These are phyloP conservation scores for Caenorhabditis tropicalis DNA, from an alignment of 1,140 invertebrate genomes.

Conservation along the genomic window DNA sequence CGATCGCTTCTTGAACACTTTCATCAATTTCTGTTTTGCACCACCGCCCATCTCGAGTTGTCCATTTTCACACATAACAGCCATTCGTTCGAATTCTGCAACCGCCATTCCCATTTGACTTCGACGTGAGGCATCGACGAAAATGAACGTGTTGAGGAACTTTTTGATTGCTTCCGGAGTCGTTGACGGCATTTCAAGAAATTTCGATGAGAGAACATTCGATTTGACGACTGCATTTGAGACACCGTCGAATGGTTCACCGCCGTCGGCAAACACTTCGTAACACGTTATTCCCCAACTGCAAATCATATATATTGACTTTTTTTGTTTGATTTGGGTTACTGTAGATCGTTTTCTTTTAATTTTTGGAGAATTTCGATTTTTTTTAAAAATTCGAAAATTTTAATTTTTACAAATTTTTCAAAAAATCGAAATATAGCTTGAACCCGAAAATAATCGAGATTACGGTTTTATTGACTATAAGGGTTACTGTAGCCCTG, in stretches of 20 bases:
- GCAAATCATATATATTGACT: no score
- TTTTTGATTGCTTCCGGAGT: not conserved
- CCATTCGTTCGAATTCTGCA: not conserved
- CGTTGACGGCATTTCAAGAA: not conserved
- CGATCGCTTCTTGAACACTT: not conserved
- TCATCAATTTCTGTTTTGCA: not conserved
- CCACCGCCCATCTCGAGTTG: not conserved
- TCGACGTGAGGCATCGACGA: not conserved
- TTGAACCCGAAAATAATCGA: no score
- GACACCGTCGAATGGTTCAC: constrained; percentile 27
- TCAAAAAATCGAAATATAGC: no score
- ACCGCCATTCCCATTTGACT: not conserved
- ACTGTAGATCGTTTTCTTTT: no score
- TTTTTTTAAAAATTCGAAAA: no score
- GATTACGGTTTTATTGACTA: no score
- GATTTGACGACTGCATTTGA: constrained; percentile 23
- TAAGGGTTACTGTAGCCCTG: no score
- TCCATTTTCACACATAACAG: not conserved
- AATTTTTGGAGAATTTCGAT: no score
- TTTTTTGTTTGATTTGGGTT: not conserved
- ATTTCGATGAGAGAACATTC: not conserved
- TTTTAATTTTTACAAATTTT: no score
- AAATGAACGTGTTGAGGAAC: not conserved
- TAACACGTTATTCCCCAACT: constrained; percentile 32
- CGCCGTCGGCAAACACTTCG: constrained; percentile 51